phyloP scores from a whole-genome alignment of 1,140 invertebrate species.

The Samia ricini region DNA sequence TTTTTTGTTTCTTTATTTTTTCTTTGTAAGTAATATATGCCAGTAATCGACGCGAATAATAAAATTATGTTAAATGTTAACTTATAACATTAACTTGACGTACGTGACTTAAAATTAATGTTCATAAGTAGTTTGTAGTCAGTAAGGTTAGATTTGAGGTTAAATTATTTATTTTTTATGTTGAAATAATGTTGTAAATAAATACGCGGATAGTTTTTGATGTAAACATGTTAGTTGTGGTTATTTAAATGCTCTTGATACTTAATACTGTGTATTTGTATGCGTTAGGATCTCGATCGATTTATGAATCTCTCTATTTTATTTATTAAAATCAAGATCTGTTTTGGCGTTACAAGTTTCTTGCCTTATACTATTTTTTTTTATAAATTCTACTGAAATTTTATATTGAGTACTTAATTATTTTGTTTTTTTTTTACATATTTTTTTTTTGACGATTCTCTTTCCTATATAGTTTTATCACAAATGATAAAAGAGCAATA shows the following conservation, averaged over 20 bases:
- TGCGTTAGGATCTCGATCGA: slow-evolving; percentile 54
- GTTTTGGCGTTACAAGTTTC: slow-evolving; percentile 17
- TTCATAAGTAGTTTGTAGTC: slow-evolving; percentile 67
- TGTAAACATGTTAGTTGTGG: slow-evolving; percentile 69
- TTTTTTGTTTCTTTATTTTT: slow-evolving; percentile 7
- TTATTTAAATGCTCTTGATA: slow-evolving; percentile 67
- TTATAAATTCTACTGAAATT: neutral
- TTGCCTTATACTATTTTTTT: slow-evolving; percentile 29
- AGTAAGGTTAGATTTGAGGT: slow-evolving; percentile 67
- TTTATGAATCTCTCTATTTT: slow-evolving; percentile 10
- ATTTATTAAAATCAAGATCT: slow-evolving; percentile 24
- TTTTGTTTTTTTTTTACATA: neutral
- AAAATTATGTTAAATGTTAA: slow-evolving; percentile 34
- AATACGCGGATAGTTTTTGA: slow-evolving; percentile 64
- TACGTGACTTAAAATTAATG: slow-evolving; percentile 51
- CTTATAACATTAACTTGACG: slow-evolving; percentile 21
- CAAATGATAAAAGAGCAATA: neutral
- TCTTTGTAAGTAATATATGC: slow-evolving; percentile 37
- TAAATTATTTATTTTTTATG: slow-evolving; percentile 77
- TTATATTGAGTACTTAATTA: neutral
- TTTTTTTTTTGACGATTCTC: neutral
- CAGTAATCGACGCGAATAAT: slow-evolving; percentile 60
- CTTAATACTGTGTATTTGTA: slow-evolving; percentile 52
- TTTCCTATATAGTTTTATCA: slow-evolving; percentile 3
- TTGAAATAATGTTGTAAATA: slow-evolving; percentile 74